Evolutionary conservation across 2,113 vertebrate genomes (phyloP).

Genomic region (Peromyscus leucopus): DNA sequence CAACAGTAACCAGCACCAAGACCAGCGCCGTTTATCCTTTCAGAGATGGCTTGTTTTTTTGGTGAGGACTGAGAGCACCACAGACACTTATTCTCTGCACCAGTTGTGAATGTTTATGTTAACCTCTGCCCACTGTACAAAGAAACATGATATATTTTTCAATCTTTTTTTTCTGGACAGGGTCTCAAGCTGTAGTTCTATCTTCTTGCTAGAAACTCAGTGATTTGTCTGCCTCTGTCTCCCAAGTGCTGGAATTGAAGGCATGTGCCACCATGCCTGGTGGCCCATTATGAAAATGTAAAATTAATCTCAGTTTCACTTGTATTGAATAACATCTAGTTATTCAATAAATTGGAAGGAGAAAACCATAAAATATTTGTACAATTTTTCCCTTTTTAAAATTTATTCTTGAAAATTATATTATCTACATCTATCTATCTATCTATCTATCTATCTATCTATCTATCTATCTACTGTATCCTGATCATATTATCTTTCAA

Average conservation of each 20-base stretch:
- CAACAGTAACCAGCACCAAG: too few relatives aligned
- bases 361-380: background rate
- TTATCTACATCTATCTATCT: too few relatives aligned
- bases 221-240: background rate
- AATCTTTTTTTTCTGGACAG: background rate
- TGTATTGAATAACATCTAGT: background rate
- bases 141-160: background rate
- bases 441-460: too few relatives aligned
- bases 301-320: conserved; percentile 3
- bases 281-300: background rate
- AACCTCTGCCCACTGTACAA: background rate
- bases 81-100: background rate
- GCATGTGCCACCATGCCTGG: background rate
- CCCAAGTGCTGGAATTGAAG: background rate
- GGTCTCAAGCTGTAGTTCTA: background rate
- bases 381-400: background rate
- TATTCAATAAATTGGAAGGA: background rate
- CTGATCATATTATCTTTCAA: background rate
- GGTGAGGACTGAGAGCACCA: background rate
- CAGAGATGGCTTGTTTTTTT: background rate
- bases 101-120: background rate
- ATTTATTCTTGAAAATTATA: background rate
- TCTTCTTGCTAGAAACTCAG: background rate
- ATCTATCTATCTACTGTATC: too few relatives aligned
- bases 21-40: too few relatives aligned